Evolutionary conservation across 2,888 invertebrate genomes (phyloP), one percentile per base, ranked within the genome.

Genomic region (Tromatobia lineatoria): DNA sequence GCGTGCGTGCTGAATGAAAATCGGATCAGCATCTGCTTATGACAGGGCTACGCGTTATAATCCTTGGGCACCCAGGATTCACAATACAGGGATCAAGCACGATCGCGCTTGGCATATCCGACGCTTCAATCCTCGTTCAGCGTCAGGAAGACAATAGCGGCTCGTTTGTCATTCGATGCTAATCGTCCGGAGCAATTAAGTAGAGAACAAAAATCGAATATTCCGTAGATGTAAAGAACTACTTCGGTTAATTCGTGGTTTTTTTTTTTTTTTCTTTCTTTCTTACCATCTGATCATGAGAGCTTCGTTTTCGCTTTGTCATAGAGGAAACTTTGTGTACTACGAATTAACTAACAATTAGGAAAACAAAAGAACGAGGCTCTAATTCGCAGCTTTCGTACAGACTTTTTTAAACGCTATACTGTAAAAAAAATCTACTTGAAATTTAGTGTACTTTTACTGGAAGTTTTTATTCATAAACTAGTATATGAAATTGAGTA

Each of bases 21-120:
- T 91, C 88, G 90, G 90, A 91, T 91, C 90, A 90, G 89, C 92
- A 92, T 93, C 93, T 93, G 93, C 92, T 93, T 92, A 92, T 92
- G 92, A 93, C 92, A 91, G 91, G 88, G 84, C 74, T 86, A 76
- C 81, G 90, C 89, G 90, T 91, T 88, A 91, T 91, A 91, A 91
- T 91, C 90, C 90, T 85, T 73, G 85, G 66, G 82, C 84, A 76
- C 84, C 67, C 81, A 25, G 78, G 80, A 82, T 82, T 83, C 80
- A 82, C 86, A 82, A 82, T 73, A 82, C 75, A 45, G 77, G 79
- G 67, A 76, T 82, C 66, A 82, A 75, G 80, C 74, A 50, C 64
- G 80, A 73, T 73, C 80, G 59, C 75, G 74, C 80, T 82, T 85
- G 38, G 54, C 64, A 11, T 25, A 79, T 76, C 23, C 64, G 20